Percentiles rank a stretch among this genome's conserved stretches.
Conservation (phyloP, 2,797 vertebrate species). For the Etheostoma perlongum region DNA sequence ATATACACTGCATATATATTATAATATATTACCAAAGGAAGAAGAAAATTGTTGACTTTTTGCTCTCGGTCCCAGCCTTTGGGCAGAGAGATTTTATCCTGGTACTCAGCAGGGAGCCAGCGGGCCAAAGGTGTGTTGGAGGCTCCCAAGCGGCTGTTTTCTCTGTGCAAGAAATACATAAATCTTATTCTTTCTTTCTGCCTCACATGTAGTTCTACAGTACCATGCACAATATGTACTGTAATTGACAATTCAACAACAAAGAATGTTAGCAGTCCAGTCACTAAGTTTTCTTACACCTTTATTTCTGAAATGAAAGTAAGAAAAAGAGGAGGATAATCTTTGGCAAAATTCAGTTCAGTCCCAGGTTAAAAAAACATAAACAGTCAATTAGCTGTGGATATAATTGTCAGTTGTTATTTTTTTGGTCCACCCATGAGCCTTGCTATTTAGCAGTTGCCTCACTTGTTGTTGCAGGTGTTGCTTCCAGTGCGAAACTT, state of each 20-base stretch:
- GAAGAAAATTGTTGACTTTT: constrained; percentile 68
- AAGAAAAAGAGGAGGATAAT: neutral
- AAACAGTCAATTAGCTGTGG: too few species aligned
- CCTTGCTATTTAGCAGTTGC: neutral
- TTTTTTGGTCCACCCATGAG: too few species aligned
- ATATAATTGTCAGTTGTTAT: too few species aligned
- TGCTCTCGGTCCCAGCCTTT: constrained; percentile 78
- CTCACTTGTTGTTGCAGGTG: constrained; percentile 90
- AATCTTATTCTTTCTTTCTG: neutral
- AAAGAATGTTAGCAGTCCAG: too few species aligned
- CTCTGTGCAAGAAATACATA: constrained; percentile 26
- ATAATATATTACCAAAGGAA: constrained; percentile 85
- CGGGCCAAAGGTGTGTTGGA: constrained; percentile 84
- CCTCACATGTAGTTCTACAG: too few species aligned
- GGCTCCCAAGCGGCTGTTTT: constrained; percentile 77
- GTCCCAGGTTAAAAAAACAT: too few species aligned
- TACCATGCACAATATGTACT: too few species aligned
- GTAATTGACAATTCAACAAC: too few species aligned
- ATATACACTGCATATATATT: too few species aligned
- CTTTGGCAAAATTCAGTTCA: too few species aligned
- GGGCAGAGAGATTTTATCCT: constrained; percentile 85
- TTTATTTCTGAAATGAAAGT: neutral
- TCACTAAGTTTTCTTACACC: too few species aligned
- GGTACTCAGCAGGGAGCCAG: constrained; percentile 88
- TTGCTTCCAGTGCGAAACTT: constrained; percentile 82